Conservation (phyloP, 2,113 vertebrate genomes). For the Xenopus laevis region DNA sequence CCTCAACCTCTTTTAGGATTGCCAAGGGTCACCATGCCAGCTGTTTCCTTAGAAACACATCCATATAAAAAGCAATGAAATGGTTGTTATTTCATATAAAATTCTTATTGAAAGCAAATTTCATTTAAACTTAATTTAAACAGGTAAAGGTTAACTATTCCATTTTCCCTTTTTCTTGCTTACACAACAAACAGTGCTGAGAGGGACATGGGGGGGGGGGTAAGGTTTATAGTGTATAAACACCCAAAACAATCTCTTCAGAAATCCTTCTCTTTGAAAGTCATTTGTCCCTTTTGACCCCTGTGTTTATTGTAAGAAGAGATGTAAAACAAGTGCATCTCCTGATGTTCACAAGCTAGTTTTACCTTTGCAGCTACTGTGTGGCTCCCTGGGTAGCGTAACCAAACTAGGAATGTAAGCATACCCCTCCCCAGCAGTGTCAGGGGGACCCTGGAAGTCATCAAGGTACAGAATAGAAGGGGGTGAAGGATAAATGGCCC, state of each 20-base stretch:
- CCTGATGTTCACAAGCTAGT: conserved; percentile 44
- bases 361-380: conserved; percentile 41
- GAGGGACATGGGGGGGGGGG: conserved; percentile 39
- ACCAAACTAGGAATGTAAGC: conserved; percentile 54
- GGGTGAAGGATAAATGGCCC: conserved; percentile 24
- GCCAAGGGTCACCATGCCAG: too few relatives aligned
- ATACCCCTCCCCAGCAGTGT: conserved; percentile 53
- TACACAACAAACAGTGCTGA: conserved; percentile 42
- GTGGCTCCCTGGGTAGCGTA: conserved; percentile 51
- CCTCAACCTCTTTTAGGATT: too few relatives aligned
- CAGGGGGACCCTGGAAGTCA: conserved; percentile 41
- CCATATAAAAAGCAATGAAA: too few relatives aligned
- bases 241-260: conserved; percentile 43
- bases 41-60: too few relatives aligned
- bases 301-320: neutral
- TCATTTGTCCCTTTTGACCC: conserved; percentile 23
- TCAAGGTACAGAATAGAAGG: conserved; percentile 51
- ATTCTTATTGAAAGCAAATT: too few relatives aligned
- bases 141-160: too few relatives aligned
- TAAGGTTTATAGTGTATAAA: conserved; percentile 19
- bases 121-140: too few relatives aligned
- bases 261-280: conserved; percentile 23
- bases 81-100: too few relatives aligned
- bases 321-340: conserved; percentile 19
- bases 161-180: conserved; percentile 4